phyloP scores from a whole-genome alignment of 2,888 invertebrate species.

The Apocheima hispidaria region DNA sequence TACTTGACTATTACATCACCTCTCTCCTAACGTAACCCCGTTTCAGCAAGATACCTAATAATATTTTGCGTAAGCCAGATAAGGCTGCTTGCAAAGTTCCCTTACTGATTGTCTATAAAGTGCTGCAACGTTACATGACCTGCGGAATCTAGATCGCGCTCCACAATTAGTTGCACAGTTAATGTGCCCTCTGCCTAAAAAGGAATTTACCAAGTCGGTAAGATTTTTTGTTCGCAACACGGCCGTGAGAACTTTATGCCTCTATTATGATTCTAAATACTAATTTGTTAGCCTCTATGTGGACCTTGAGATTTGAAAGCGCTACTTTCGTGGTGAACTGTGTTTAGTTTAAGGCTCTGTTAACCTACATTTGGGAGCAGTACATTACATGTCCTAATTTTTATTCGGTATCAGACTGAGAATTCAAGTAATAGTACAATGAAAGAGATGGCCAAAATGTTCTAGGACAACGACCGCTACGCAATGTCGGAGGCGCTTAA shows the following conservation, averaged over 20 bases:
- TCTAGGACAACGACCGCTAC: too few relatives aligned
- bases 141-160: conserved; percentile 45
- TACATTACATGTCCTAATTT: conserved; percentile 1
- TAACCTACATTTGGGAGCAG: conserved; percentile 12
- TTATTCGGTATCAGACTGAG: not conserved
- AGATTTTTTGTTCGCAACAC: conserved; percentile 44
- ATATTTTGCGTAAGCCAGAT: not conserved
- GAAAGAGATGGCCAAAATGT: too few relatives aligned
- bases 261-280: conserved; percentile 41
- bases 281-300: conserved; percentile 40
- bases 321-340: conserved; percentile 19
- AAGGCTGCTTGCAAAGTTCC: conserved; percentile 10
- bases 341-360: conserved; percentile 11
- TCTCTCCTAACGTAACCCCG: too few relatives aligned
- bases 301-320: conserved; percentile 39
- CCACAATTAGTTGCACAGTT: conserved; percentile 52
- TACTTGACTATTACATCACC: too few relatives aligned
- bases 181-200: conserved; percentile 63
- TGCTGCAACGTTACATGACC: conserved; percentile 31
- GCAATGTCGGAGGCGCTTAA: too few relatives aligned
- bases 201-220: conserved; percentile 52
- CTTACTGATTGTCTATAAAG: conserved; percentile 25
- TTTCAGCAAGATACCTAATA: not conserved
- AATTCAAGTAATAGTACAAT: too few relatives aligned
- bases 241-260: conserved; percentile 45